A percentile compares a stretch with the other conserved stretches of the same genome.
Evolutionary conservation across 2,113 vertebrate species (phyloP).

Genomic region (Sander lucioperca): DNA sequence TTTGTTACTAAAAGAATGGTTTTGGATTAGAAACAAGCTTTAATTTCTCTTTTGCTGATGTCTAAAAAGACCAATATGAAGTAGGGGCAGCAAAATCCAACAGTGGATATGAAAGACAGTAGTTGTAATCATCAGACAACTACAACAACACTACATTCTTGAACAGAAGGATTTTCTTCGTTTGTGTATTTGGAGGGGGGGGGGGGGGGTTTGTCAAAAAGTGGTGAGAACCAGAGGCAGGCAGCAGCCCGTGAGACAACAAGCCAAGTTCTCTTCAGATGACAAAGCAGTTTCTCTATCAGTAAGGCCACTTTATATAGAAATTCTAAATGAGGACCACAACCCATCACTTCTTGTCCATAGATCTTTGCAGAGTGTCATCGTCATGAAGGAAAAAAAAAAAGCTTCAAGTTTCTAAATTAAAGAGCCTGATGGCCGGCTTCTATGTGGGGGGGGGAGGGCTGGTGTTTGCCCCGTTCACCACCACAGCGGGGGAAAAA

Average conservation of each 20-base stretch:
- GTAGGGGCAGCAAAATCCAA: constrained; percentile 63
- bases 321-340: constrained; percentile 88
- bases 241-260: constrained; percentile 77
- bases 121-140: constrained; percentile 78
- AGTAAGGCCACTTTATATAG: constrained; percentile 98
- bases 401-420: constrained; percentile 86
- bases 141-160: constrained; percentile 86
- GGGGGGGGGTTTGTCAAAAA: constrained; percentile 56
- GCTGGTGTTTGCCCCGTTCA: constrained; percentile 79
- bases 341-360: constrained; percentile 84
- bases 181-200: constrained; percentile 41
- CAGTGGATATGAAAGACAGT: constrained; percentile 66
- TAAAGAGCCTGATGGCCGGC: constrained; percentile 81
- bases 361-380: constrained; percentile 78
- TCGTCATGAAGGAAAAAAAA: constrained; percentile 22
- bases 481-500: constrained; percentile 79
- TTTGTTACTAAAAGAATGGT: constrained; percentile 32
- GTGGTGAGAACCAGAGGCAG: constrained; percentile 83
- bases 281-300: constrained; percentile 84
- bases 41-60: constrained; percentile 67
- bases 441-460: constrained; percentile 68
- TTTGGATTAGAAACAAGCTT: constrained; percentile 68
- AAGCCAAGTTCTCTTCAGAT: constrained; percentile 83
- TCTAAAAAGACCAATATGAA: constrained; percentile 56
- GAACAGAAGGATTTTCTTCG: constrained; percentile 56